These are phyloP conservation scores for Otis tarda DNA, from an alignment of 2,113 vertebrate genomes.

Conservation along the genomic window DNA sequence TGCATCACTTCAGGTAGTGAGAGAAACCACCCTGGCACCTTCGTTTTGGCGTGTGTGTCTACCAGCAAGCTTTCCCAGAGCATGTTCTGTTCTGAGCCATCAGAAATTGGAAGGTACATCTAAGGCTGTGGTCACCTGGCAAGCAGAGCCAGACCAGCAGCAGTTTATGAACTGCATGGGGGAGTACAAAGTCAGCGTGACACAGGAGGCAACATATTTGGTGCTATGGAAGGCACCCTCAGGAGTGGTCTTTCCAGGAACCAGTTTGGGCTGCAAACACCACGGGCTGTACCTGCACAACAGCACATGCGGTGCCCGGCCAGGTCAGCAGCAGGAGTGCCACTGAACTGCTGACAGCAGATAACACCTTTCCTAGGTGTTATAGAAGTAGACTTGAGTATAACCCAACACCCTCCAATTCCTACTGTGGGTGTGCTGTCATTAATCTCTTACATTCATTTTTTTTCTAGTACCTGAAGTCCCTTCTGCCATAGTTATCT, in stretches of 20 bases:
- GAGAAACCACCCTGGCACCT: not conserved
- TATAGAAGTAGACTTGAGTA: not conserved
- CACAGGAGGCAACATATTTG: not conserved
- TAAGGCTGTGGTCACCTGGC: not conserved
- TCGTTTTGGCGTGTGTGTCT: not conserved
- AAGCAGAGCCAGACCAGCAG: not conserved
- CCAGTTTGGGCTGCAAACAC: not conserved
- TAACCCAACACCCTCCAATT: not conserved
- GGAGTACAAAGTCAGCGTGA: not conserved
- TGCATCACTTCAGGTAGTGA: not conserved
- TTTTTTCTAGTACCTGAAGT: not conserved
- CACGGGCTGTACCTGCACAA: not conserved
- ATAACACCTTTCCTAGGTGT: not conserved
- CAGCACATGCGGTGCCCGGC: fast-evolving
- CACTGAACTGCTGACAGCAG: not conserved
- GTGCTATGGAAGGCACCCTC: not conserved
- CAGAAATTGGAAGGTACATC: not conserved
- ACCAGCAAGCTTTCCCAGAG: not conserved
- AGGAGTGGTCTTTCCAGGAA: not conserved
- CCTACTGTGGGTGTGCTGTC: not conserved
- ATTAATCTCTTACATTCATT: not conserved
- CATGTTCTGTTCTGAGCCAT: not conserved
- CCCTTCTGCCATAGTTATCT: not conserved
- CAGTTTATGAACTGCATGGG: not conserved
- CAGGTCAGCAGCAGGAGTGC: not conserved